Conservation (phyloP, 1,140 invertebrate species). For the Helicoverpa zea region DNA sequence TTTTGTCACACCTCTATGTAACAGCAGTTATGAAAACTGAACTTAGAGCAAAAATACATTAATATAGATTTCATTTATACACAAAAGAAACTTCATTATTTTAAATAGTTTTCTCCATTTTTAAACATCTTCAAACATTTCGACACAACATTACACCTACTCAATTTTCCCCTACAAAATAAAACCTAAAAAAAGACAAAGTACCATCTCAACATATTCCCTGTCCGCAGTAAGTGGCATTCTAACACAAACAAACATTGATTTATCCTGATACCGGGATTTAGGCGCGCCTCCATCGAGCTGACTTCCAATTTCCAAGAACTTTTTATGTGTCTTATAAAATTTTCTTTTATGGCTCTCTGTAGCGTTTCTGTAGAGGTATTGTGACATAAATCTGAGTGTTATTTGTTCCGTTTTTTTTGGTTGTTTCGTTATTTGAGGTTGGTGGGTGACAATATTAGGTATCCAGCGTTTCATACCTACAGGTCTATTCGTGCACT, state of each 20-base stretch:
- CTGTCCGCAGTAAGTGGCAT: conserved; percentile 67
- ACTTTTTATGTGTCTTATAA: conserved; percentile 84
- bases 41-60: no score
- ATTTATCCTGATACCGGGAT: conserved; percentile 85
- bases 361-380: conserved; percentile 35
- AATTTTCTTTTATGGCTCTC: conserved; percentile 80
- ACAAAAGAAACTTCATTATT: no score
- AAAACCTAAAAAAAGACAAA: not conserved
- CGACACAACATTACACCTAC: no score
- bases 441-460: not conserved
- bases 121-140: no score
- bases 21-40: no score
- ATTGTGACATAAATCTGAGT: conserved; percentile 50
- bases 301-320: conserved; percentile 84
- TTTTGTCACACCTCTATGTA: no score
- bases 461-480: no score
- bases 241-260: conserved; percentile 79
- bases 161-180: not conserved
- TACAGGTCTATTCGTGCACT: no score
- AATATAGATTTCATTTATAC: no score
- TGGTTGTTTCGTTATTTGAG: not conserved
- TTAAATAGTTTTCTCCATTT: no score
- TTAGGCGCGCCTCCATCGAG: conserved; percentile 64
- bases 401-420: not conserved
- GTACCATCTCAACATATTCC: conserved; percentile 57